Evolutionary conservation across 2,797 vertebrate species (phyloP).

Genomic region (Sebastes aleutianus): DNA sequence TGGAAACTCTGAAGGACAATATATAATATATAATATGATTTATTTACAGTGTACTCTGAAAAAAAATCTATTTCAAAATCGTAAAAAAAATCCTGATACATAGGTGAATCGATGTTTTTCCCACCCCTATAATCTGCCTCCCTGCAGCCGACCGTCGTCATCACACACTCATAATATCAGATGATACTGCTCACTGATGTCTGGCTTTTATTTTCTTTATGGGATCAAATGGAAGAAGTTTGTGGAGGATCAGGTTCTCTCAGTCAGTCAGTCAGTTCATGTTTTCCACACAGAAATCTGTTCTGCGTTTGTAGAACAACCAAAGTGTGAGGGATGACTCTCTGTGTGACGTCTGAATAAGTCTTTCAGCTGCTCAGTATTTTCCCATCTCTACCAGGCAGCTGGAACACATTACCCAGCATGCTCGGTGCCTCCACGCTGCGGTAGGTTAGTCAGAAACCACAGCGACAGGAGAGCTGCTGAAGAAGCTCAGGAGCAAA

Average conservation of each 20-base stretch:
- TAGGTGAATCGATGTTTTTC: too few relatives aligned
- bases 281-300: neutral
- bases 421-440: constrained; percentile 21
- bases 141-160: too few relatives aligned
- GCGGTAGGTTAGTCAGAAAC: constrained; percentile 40
- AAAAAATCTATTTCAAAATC: too few relatives aligned
- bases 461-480: constrained; percentile 34
- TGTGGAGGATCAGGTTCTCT: neutral
- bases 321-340: neutral
- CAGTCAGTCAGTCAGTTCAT: neutral
- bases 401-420: constrained; percentile 71
- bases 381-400: constrained; percentile 19
- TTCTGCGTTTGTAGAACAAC: neutral
- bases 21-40: too few relatives aligned
- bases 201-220: neutral
- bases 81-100: accelerated
- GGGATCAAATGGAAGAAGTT: neutral
- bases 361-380: neutral
- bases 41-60: too few relatives aligned
- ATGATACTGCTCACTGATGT: too few relatives aligned
- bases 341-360: neutral
- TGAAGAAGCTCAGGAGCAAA: constrained; percentile 31
- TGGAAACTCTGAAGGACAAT: neutral
- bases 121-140: too few relatives aligned
- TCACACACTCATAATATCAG: too few relatives aligned